A percentile compares a stretch with the other conserved stretches of the same genome.
phyloP scores from a whole-genome alignment of 2,888 invertebrate species.

The Zootermopsis nevadensis region DNA sequence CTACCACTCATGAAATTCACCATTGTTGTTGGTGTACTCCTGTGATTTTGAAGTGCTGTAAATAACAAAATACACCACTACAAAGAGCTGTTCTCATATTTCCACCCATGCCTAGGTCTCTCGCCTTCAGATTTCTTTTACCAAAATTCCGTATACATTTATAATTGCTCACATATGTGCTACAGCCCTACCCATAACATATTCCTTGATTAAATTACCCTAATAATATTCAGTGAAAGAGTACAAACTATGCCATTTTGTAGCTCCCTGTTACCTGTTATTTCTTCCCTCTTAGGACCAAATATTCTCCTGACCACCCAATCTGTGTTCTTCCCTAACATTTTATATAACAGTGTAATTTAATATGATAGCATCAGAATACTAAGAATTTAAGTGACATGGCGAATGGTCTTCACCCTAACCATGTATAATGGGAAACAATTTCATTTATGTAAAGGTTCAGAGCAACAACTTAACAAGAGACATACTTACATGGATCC shows the following conservation, averaged over 20 bases:
- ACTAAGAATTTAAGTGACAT: too few relatives aligned
- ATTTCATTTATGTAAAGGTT: too few relatives aligned
- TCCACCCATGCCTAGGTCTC: not conserved
- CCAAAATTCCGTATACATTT: not conserved
- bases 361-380: too few relatives aligned
- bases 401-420: too few relatives aligned
- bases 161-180: not conserved
- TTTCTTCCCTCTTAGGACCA: not conserved
- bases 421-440: too few relatives aligned
- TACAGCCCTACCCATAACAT: not conserved
- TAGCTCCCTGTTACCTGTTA: not conserved
- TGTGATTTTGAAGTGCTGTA: constrained; percentile 79
- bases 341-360: too few relatives aligned
- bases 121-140: not conserved
- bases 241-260: not conserved
- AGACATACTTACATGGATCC: constrained; percentile 71
- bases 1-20: constrained; percentile 74
- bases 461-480: too few relatives aligned
- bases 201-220: not conserved
- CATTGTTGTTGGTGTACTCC: constrained; percentile 77
- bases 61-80: constrained; percentile 48
- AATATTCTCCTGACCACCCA: not conserved
- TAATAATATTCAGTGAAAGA: not conserved
- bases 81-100: too few relatives aligned
- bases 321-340: not conserved